Percentiles rank a stretch among this genome's conserved stretches.
These are phyloP conservation scores for Hyles euphorbiae DNA, from an alignment of 1,140 invertebrate species.

Conservation along the genomic window DNA sequence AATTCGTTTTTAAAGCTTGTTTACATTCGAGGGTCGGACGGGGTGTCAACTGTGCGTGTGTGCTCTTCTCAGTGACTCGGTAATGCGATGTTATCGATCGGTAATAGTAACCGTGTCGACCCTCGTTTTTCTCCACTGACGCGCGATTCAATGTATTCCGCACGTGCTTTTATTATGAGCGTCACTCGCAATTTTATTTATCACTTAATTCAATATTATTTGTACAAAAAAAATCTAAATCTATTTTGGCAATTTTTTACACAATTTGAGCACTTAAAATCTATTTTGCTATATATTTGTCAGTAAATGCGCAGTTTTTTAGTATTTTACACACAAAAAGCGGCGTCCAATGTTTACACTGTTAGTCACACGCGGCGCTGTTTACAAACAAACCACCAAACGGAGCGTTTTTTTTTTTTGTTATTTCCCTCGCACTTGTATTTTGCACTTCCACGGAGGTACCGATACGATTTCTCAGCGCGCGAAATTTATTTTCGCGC, in stretches of 20 bases:
- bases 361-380: conserved; percentile 48
- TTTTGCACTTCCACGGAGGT: not conserved
- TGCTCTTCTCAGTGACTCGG: conserved; percentile 46
- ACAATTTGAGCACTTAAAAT: too few relatives aligned
- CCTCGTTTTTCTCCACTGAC: conserved; percentile 33
- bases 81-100: conserved; percentile 74
- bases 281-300: too few relatives aligned
- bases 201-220: conserved; percentile 9
- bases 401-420: conserved; percentile 27
- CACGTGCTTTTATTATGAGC: conserved; percentile 12
- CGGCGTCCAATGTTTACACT: conserved; percentile 37
- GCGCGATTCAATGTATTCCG: conserved; percentile 13
- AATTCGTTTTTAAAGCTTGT: conserved; percentile 73
- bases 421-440: conserved; percentile 20
- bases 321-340: conserved; percentile 3
- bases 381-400: conserved; percentile 64
- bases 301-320: too few relatives aligned
- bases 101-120: conserved; percentile 49
- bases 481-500: conserved; percentile 10
- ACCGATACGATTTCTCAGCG: conserved; percentile 4
- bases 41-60: conserved; percentile 54
- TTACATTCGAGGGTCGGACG: conserved; percentile 53
- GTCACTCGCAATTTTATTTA: conserved; percentile 30
- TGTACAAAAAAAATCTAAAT: conserved; percentile 1
- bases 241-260: not conserved